Conservation (phyloP, 2,797 vertebrate species). For the Aselliscus stoliczkanus region DNA sequence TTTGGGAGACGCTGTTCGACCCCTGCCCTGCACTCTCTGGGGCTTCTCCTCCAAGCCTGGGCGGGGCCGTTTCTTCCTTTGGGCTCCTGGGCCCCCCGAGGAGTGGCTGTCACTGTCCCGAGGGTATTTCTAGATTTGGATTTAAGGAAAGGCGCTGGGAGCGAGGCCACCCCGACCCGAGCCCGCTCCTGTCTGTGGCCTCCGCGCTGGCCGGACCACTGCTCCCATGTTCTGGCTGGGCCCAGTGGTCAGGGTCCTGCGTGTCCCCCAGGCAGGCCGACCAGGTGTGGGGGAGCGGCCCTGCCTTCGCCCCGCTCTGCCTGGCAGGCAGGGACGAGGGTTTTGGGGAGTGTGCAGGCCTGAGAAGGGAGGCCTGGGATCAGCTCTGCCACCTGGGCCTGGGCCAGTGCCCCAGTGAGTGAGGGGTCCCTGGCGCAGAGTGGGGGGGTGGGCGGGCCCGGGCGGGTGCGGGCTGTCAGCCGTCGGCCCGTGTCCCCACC, state of each 20-base stretch:
- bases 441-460: accelerated
- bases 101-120: neutral
- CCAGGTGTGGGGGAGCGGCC: neutral
- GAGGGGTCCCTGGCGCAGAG: accelerated
- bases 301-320: neutral
- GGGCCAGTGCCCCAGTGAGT: accelerated
- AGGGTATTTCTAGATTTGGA: too few species aligned
- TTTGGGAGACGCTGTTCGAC: neutral
- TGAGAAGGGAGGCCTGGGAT: neutral
- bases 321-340: accelerated
- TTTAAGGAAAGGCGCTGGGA: neutral
- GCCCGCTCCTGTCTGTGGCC: neutral
- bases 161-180: accelerated
- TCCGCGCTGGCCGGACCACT: neutral
- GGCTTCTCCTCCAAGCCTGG: too few species aligned
- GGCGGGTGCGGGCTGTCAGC: neutral
- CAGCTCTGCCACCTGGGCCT: accelerated
- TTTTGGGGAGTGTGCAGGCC: accelerated
- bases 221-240: accelerated
- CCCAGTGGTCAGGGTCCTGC: neutral
- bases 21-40: accelerated
- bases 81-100: neutral
- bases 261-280: neutral
- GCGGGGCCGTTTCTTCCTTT: neutral
- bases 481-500: conserved; percentile 45